These are phyloP conservation scores for Zootoca vivipara DNA, from an alignment of 2,113 vertebrate genomes.

Conservation along the genomic window DNA sequence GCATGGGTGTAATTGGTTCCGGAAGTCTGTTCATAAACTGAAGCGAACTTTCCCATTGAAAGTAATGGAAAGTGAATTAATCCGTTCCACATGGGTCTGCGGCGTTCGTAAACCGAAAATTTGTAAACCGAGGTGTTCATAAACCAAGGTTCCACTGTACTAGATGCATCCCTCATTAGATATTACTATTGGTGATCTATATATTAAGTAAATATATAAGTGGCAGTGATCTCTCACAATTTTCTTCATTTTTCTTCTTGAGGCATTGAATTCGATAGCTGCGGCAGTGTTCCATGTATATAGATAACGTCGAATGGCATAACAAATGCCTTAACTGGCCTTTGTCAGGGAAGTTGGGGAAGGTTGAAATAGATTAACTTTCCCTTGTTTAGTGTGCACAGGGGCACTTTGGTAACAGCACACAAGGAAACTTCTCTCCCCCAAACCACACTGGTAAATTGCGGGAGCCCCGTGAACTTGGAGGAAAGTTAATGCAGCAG, in stretches of 20 bases:
- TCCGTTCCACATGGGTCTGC: no score
- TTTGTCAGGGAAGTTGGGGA: slow-evolving; percentile 17
- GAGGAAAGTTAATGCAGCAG: not conserved
- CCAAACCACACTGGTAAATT: slow-evolving; percentile 14
- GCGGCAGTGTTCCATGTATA: not conserved
- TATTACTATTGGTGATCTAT: not conserved
- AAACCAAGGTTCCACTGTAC: no score
- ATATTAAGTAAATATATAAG: not conserved
- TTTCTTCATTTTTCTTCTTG: slow-evolving; percentile 13
- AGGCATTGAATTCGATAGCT: not conserved
- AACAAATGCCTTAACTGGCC: fast-evolving
- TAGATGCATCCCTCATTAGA: not conserved
- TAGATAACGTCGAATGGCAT: not conserved
- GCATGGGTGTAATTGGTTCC: no score
- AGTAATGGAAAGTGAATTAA: no score
- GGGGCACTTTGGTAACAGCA: not conserved
- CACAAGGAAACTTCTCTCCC: not conserved
- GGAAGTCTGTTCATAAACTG: no score
- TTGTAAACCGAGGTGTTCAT: no score
- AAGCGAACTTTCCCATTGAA: no score
- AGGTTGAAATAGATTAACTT: not conserved
- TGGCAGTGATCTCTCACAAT: not conserved
- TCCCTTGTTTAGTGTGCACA: not conserved
- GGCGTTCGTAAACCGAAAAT: no score
- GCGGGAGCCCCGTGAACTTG: slow-evolving; percentile 11